Base-by-base conservation (phyloP, 1,140 invertebrate genomes). In the Saccostrea echinata region DNA sequence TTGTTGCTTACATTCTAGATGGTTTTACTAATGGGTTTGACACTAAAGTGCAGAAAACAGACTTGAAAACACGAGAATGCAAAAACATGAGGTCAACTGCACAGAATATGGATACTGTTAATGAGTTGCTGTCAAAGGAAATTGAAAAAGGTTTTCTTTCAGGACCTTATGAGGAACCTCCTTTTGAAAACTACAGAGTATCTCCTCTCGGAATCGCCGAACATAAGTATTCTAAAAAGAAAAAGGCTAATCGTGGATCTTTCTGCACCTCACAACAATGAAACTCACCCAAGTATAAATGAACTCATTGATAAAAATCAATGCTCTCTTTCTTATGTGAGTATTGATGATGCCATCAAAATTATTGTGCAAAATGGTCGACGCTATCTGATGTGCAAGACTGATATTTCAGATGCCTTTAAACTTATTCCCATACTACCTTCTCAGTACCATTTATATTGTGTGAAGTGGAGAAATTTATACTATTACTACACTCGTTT, bases 261-360 rank as follows among this genome's bases (percentile, higher is more conserved):
- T 12, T 91, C 87, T 12, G 83, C 90, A 0, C 87, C 88, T 4
- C 87, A 91, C 61, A 35, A 91, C 24, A 35, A 35, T 76, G 68
- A 76, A 30, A 27, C 13, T n/a, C 24, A 76, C n/a, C 81, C 12
- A 0, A 87, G 87, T 51, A 64, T 90, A 9, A 91, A 88, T 84
- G 90, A 88, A 30, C 85, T 85, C 55, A 91, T 91, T n/a, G 84
- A 87, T 21, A 89, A 90, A 16, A 84, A 88, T 1, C 24, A 84
- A n/a, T 88, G 76, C 53, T 88, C 80, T 55, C 52, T 91, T 16
- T 35, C 24, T 13, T 84, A 84, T 61, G 53, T 61, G 12, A 84
- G 52, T 18, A 84, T 84, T n/a, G n/a, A n/a, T n/a, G n/a, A n/a
- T n/a, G n/a, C n/a, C n/a, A n/a, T n/a, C n/a, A n/a, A n/a, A n/a